These are phyloP conservation scores for Melinaea marsaeus DNA, from an alignment of 2,888 invertebrate species.

Conservation along the genomic window DNA sequence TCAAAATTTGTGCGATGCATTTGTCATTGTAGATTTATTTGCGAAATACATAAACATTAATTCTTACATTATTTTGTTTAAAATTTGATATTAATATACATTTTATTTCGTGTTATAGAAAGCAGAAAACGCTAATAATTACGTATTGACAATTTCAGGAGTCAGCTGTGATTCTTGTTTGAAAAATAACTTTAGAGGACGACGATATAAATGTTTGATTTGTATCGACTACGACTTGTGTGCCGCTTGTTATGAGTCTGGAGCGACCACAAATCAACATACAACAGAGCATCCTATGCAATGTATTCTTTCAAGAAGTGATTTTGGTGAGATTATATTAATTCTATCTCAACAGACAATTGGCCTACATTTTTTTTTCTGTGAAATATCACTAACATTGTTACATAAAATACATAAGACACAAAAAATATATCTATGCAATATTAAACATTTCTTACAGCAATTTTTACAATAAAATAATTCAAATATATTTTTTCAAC, in stretches of 20 bases:
- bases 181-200: slow-evolving; percentile 97
- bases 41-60: slow-evolving; percentile 48
- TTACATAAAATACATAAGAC: too few relatives aligned
- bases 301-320: slow-evolving; percentile 97
- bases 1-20: slow-evolving; percentile 76
- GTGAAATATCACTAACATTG: slow-evolving; percentile 14
- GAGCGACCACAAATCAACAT: slow-evolving; percentile 94
- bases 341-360: slow-evolving; percentile 22
- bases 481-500: too few relatives aligned
- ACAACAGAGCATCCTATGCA: slow-evolving; percentile 99
- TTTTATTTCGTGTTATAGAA: slow-evolving; percentile 25
- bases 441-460: too few relatives aligned
- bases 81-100: slow-evolving; percentile 23
- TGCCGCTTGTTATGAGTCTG: slow-evolving; percentile 95
- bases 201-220: slow-evolving; percentile 98
- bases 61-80: slow-evolving; percentile 9
- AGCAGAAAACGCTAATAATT: slow-evolving; percentile 42
- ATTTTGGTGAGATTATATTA: slow-evolving; percentile 85
- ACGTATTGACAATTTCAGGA: slow-evolving; percentile 82
- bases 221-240: slow-evolving; percentile 99
- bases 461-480: too few relatives aligned
- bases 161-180: slow-evolving; percentile 99
- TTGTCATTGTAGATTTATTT: slow-evolving; percentile 68
- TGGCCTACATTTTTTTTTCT: slow-evolving; percentile 32
- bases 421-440: too few relatives aligned